Conservation (phyloP, 2,888 invertebrate species). For the Eupithecia subfuscata region DNA sequence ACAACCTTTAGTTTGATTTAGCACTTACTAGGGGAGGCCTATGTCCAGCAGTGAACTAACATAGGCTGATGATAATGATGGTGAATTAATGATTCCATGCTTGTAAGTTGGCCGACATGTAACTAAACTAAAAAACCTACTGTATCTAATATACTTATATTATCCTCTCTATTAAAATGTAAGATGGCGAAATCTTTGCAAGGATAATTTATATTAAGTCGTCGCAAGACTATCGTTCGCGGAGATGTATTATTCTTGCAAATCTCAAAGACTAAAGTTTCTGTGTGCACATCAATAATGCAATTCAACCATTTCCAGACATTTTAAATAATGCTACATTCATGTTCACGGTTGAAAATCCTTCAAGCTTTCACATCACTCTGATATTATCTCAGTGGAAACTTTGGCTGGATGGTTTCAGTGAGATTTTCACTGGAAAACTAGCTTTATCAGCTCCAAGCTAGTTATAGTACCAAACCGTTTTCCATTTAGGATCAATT, state of each 20-base stretch:
- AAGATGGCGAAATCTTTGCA: background rate
- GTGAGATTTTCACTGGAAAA: background rate
- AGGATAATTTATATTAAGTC: background rate
- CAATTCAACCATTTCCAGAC: background rate
- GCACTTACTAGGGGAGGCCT: background rate
- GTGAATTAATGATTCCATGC: too few relatives aligned
- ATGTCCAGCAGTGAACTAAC: background rate
- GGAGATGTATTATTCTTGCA: background rate
- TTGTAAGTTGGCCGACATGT: too few relatives aligned
- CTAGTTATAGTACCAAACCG: background rate
- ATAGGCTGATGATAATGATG: background rate
- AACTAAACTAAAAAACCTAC: too few relatives aligned
- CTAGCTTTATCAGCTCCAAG: background rate
- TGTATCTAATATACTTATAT: too few relatives aligned
- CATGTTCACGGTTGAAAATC: background rate
- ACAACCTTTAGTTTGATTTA: too few relatives aligned
- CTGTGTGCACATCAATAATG: background rate
- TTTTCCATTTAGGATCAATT: background rate
- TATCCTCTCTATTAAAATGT: too few relatives aligned
- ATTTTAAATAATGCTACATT: background rate
- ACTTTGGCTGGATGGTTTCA: background rate
- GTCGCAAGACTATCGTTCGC: background rate
- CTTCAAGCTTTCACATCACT: background rate
- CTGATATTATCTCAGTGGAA: background rate
- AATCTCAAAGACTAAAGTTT: background rate